A percentile compares a stretch with the other conserved stretches of the same genome.
phyloP scores from a whole-genome alignment of 2,888 invertebrate genomes.

The Cryptocephalus primarius region DNA sequence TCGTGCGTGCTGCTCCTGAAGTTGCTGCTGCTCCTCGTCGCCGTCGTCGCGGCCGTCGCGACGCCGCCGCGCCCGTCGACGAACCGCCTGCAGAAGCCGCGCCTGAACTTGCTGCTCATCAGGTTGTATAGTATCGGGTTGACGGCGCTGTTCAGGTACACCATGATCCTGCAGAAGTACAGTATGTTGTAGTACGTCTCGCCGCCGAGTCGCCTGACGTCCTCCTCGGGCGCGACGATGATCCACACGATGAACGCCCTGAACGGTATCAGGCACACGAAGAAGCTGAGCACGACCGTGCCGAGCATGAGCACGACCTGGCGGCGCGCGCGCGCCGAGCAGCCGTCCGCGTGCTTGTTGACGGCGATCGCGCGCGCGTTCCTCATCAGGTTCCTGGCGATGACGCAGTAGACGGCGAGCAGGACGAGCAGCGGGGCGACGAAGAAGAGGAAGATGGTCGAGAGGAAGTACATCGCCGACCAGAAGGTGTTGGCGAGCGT shows the following conservation, averaged over 20 bases:
- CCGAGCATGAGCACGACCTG: constrained; percentile 83
- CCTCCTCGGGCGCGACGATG: constrained; percentile 61
- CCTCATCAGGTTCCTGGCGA: constrained; percentile 71
- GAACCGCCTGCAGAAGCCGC: constrained; percentile 60
- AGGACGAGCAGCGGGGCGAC: constrained; percentile 69
- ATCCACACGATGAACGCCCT: constrained; percentile 75
- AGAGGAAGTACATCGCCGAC: constrained; percentile 69
- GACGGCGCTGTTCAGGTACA: constrained; percentile 80
- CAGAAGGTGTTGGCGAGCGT: constrained; percentile 67
- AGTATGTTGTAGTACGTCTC: constrained; percentile 74
- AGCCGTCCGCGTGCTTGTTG: constrained; percentile 61
- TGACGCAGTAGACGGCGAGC: constrained; percentile 69
- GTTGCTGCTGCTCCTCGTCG: constrained; percentile 26
- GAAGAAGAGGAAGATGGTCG: constrained; percentile 71
- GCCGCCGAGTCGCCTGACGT: constrained; percentile 55
- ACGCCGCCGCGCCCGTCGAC: constrained; percentile 41
- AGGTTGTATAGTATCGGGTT: constrained; percentile 88
- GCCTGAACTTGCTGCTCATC: constrained; percentile 83
- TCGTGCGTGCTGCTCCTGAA: background rate
- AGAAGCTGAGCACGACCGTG: constrained; percentile 79
- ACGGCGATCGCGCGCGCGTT: constrained; percentile 38
- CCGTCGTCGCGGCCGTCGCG: constrained; percentile 45
- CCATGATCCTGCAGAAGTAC: constrained; percentile 76
- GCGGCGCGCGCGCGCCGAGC: constrained; percentile 59
- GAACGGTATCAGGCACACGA: constrained; percentile 79